Conservation (phyloP, 2,888 invertebrate genomes). For the Therioaphis trifolii region DNA sequence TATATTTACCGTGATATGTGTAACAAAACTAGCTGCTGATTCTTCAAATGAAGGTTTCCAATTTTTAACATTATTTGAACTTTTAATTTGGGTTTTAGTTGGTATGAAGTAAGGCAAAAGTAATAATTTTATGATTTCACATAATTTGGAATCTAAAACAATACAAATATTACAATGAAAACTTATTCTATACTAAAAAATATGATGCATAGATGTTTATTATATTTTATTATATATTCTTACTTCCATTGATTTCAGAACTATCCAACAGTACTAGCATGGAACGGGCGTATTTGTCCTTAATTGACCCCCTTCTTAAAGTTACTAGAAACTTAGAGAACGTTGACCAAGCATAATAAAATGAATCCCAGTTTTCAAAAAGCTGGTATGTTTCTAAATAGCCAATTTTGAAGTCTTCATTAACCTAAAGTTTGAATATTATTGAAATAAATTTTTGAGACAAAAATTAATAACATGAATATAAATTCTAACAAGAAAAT, state of each 20-base stretch:
- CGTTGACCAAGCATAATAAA: background rate
- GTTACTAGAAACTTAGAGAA: background rate
- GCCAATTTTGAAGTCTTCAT: background rate
- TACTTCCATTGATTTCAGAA: slow-evolving; percentile 3
- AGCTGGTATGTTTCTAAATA: background rate
- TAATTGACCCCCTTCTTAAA: background rate
- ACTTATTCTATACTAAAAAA: background rate
- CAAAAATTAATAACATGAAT: background rate
- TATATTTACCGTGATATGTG: background rate
- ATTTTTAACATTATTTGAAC: background rate
- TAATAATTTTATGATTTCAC: slow-evolving; percentile 4
- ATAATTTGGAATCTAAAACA: background rate
- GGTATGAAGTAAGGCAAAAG: background rate
- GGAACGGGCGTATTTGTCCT: slow-evolving; percentile 6
- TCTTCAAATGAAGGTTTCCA: slow-evolving; percentile 15
- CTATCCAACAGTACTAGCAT: background rate
- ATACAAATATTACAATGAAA: background rate
- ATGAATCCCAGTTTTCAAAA: slow-evolving; percentile 4
- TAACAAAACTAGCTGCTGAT: background rate
- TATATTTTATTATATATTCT: background rate
- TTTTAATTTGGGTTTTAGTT: slow-evolving; percentile 1
- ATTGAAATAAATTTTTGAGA: background rate
- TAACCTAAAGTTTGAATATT: slow-evolving; percentile 5
- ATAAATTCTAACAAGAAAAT: background rate
- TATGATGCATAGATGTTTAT: no score